A percentile compares a stretch with the other conserved stretches of the same genome.
Evolutionary conservation across 2,797 vertebrate species (phyloP).

Genomic region (Ispidina lecontei): DNA sequence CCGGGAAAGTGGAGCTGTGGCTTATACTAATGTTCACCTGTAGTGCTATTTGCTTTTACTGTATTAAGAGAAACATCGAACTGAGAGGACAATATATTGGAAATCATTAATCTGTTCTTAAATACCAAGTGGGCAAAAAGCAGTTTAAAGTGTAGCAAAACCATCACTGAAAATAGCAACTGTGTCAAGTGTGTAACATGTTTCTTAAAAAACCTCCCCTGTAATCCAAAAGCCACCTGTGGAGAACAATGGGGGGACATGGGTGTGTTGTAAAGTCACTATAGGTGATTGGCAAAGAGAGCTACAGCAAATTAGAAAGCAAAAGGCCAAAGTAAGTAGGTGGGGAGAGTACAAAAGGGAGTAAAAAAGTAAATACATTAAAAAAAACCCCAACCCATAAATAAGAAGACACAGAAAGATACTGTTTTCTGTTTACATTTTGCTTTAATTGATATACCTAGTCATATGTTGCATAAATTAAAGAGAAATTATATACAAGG

Average conservation of each 20-base stretch:
- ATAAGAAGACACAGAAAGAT: neutral
- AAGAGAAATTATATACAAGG: constrained; percentile 47
- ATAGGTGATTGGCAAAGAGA: constrained; percentile 47
- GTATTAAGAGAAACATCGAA: constrained; percentile 12
- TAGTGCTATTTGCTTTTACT: constrained; percentile 20
- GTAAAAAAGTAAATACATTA: neutral
- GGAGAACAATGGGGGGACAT: neutral
- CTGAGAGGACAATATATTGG: neutral
- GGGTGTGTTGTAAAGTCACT: neutral
- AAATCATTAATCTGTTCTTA: neutral
- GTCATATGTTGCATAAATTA: constrained; percentile 62
- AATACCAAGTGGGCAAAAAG: neutral
- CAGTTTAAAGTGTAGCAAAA: neutral
- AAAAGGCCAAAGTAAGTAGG: constrained; percentile 46
- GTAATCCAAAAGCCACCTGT: constrained; percentile 8
- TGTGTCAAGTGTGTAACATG: neutral
- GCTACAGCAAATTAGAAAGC: constrained; percentile 19
- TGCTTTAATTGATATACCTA: constrained; percentile 71
- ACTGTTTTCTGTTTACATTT: constrained; percentile 30
- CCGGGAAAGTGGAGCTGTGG: constrained; percentile 14
- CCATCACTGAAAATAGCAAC: constrained; percentile 19
- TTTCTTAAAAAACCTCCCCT: neutral
- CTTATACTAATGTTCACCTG: constrained; percentile 42
- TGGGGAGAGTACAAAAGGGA: neutral
- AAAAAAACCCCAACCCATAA: neutral